Base-by-base conservation (phyloP, 2,888 invertebrate genomes). In the Acanthosoma haemorrhoidale region DNA sequence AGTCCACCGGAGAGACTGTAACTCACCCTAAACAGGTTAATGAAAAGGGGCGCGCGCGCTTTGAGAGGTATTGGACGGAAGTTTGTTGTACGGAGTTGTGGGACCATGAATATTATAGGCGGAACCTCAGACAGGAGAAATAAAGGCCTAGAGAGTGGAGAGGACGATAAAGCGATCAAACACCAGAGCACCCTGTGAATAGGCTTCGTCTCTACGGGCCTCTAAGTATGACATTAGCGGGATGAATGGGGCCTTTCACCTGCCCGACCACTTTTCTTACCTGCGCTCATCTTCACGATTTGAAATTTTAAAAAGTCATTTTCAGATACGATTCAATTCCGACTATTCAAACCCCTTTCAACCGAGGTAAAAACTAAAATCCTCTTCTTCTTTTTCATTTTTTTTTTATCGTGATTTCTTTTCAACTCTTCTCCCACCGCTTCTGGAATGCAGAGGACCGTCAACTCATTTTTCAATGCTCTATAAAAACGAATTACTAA, bases 231-330 rank as follows among this genome's bases (percentile, higher is more conserved):
- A 51, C 51, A 51, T 51, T 51, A 51, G 51, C 51, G 51, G 21
- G 51, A 51, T 51, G 51, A 51, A 51, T 51, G 51, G 25, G 5
- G 2, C 25, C 51, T 51, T 51, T 51, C 51, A 51, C n/a, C 2
- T n/a, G 21, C 25, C 6, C 25, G n/a, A 6, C 51, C 51, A 51
- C 51, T 51, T 51, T 25, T 25, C 25, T 25, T 25, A n/a, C 16
- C 18, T 2, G n/a, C 51, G n/a, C 25, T 51, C 51, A 51, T 51
- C 39, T 41, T 8, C 29, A 18, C 38, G 21, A 38, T 36, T 34
- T 64, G 25, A 64, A 64, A 64, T 64, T 64, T 64, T 64, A 64
- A 64, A 64, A 64, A 64, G 39, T 64, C 64, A 64, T 64, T 64
- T 64, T 25, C 64, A 41, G 64, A 64, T 39, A 64, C 36, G 39